Base-by-base conservation (phyloP, 2,797 vertebrate species). In the Xiphorhynchus erythropygius region DNA sequence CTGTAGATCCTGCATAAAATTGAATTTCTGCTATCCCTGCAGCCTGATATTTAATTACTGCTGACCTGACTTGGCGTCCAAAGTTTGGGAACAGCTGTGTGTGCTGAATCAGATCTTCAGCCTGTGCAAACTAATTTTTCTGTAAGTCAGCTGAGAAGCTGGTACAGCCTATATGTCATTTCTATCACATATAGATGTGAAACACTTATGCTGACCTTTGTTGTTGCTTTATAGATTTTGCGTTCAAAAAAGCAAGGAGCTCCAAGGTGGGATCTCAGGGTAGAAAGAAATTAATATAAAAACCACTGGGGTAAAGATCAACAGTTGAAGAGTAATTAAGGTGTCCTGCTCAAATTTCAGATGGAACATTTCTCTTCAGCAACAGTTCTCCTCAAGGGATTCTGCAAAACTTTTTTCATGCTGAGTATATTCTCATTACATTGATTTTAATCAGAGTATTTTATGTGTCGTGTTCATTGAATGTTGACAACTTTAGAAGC, bases 41-140 rank as follows among this genome's bases (percentile, higher is more conserved):
- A 64, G 46, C 53, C 56, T 18, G 18, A 39, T 18, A 71, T 95
- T 81, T 94, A 74, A 84, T 90, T 91, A 44, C 83, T 86, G 50
- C 76, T 93, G 80, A 81, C 60, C 76, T 91, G 57, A 78, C 87
- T 94, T 94, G 95, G 76, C 83, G 69, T 93, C 55, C 62, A 27
- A 37, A 68, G 39, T 80, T 90, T 78, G 73, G 69, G 85, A 95
- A 89, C 90, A 91, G 85, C 79, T 95, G 87, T n/a, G 32, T 85
- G 28, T 86, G 87, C 80, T 84, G 95, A 86, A 91, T 89, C 62
- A 89, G 73, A 67, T 93, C 71, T 87, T 89, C 27, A 74, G 41
- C 60, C 75, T 27, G 12, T 73, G 55, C 67, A 67, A 86, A 87
- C 30, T 59, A 52, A 49, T 53, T 84, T 55, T 84, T 10, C n/a